phyloP scores from a whole-genome alignment of 2,888 invertebrate genomes.

The Branchipolynoe longqiensis region DNA sequence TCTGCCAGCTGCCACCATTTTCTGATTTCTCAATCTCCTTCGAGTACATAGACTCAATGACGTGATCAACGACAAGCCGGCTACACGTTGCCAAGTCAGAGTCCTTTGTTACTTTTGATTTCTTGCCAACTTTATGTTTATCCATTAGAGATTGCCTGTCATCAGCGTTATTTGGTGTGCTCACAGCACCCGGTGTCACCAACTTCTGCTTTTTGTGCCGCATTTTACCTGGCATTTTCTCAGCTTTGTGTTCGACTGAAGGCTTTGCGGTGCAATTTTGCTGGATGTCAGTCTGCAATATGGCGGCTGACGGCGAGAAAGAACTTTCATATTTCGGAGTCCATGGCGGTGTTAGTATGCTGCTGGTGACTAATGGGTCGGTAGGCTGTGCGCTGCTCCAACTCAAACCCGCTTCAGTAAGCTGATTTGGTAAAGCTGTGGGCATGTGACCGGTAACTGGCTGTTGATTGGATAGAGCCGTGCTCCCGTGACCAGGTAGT shows the following conservation, averaged over 20 bases:
- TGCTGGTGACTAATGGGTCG: neutral
- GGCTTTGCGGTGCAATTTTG: neutral
- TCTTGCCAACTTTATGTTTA: neutral
- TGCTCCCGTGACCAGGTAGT: neutral
- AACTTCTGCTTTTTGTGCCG: slow-evolving; percentile 10
- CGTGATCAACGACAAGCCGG: slow-evolving; percentile 60
- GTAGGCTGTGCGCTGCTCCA: neutral
- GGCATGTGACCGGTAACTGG: neutral
- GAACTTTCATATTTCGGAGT: slow-evolving; percentile 14
- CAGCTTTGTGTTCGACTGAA: neutral
- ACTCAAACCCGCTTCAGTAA: neutral
- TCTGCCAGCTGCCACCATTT: neutral
- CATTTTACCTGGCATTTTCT: slow-evolving; percentile 28
- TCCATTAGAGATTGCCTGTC: too few species aligned
- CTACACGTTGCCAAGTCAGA: slow-evolving; percentile 49
- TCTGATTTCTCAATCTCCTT: slow-evolving; percentile 15
- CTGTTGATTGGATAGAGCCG: neutral
- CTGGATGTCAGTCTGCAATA: neutral
- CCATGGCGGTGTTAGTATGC: slow-evolving; percentile 26
- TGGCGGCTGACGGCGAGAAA: neutral
- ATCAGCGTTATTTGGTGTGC: neutral
- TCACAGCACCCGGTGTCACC: neutral
- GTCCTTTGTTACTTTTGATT: neutral
- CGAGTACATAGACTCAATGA: slow-evolving; percentile 61
- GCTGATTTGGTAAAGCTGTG: neutral